Evolutionary conservation across 30 jellyfish, hydroid and myxozoan species (phyloP).

Genomic region (Rhopilema esculentum): DNA sequence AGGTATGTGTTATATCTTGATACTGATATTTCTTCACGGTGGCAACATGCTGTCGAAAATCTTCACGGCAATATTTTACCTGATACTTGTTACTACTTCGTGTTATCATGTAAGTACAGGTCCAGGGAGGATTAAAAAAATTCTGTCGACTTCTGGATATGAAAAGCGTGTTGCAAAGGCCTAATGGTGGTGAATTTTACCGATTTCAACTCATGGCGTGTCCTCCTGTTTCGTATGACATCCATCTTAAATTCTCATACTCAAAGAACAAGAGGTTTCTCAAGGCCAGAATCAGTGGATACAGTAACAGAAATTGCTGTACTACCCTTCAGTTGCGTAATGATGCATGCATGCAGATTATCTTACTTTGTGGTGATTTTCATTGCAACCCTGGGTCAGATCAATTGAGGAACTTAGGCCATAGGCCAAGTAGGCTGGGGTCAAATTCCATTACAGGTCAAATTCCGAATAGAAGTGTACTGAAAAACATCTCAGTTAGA

Average conservation of each 20-base stretch:
- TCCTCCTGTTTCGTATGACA: constrained; percentile 2
- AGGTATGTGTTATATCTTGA: constrained; percentile 53
- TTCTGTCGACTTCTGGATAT: not conserved
- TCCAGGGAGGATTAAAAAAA: not conserved
- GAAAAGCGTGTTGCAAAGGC: not conserved
- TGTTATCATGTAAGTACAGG: not conserved
- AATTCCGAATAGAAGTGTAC: not conserved
- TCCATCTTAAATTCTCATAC: not conserved
- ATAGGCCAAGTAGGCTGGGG: constrained; percentile 32
- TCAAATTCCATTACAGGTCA: not conserved
- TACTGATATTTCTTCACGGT: not conserved
- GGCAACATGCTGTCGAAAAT: not conserved
- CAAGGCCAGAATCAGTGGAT: constrained; percentile 8
- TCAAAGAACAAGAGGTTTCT: not conserved
- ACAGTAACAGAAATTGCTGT: not conserved
- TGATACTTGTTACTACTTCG: not conserved
- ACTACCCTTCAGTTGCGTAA: constrained; percentile 19
- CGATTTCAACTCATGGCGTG: not conserved
- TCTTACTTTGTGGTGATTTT: constrained; percentile 46
- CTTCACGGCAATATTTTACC: not conserved
- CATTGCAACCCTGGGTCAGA: constrained; percentile 47
- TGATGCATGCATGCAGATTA: constrained; percentile 28
- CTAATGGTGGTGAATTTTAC: not conserved
- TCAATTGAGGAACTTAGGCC: constrained; percentile 40
- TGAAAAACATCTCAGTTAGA: constrained; percentile 41